These are phyloP conservation scores for Chrysina gloriosa DNA, from an alignment of 2,888 invertebrate species.

Conservation along the genomic window DNA sequence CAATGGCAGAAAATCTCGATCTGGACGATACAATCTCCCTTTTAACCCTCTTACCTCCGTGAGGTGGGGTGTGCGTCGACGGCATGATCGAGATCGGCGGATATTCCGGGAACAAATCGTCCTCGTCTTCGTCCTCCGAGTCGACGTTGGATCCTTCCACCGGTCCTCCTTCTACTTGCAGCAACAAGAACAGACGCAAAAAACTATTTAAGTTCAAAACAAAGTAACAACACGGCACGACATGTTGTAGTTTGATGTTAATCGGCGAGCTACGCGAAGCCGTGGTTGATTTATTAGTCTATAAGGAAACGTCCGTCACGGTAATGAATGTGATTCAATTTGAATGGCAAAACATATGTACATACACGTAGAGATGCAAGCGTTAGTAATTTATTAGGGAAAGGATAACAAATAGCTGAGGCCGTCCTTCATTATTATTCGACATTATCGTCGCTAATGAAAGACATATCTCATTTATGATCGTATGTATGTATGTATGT, in stretches of 20 bases:
- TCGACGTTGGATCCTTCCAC: slow-evolving; percentile 63
- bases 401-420: slow-evolving; percentile 17
- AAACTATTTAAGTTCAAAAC: slow-evolving; percentile 72
- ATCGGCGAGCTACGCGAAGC: slow-evolving; percentile 32
- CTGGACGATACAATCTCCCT: too few relatives aligned
- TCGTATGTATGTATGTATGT: background rate
- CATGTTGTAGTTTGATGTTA: slow-evolving; percentile 37
- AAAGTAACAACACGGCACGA: slow-evolving; percentile 55
- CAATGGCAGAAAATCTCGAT: too few relatives aligned
- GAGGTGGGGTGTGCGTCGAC: slow-evolving; percentile 54
- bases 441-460: slow-evolving; percentile 1
- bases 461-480: slow-evolving; percentile 2
- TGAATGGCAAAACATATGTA: slow-evolving; percentile 19
- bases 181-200: slow-evolving; percentile 79
- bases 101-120: slow-evolving; percentile 62
- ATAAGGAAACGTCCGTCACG: slow-evolving; percentile 23
- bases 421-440: background rate
- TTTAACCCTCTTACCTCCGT: slow-evolving; percentile 61
- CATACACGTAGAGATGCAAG: slow-evolving; percentile 2
- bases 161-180: slow-evolving; percentile 77
- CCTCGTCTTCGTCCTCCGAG: slow-evolving; percentile 69
- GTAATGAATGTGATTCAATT: slow-evolving; percentile 30
- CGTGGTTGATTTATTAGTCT: slow-evolving; percentile 35
- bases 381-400: slow-evolving; percentile 32
- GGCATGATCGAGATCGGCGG: slow-evolving; percentile 25